Percentiles rank a stretch among this genome's conserved stretches.
Evolutionary conservation across 2,113 vertebrate genomes (phyloP).

Genomic region (Sylvilagus bachmani): DNA sequence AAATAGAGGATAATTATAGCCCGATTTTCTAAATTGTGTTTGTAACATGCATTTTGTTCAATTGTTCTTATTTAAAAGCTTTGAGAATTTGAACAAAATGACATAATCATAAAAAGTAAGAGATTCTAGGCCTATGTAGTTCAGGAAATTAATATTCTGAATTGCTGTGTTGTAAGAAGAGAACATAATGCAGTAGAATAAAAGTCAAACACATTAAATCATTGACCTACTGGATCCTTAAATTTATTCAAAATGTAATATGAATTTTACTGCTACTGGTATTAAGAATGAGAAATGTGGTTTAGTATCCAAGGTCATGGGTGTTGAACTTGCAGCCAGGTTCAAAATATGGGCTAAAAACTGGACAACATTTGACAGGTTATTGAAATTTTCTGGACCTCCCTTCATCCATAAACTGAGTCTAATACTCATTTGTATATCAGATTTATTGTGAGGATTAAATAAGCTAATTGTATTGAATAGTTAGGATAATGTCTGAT

Average conservation of each 20-base stretch:
- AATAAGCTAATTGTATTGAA: background rate
- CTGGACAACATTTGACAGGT: background rate
- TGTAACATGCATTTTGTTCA: background rate
- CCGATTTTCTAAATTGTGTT: constrained; percentile 5
- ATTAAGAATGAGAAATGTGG: background rate
- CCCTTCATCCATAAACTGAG: background rate
- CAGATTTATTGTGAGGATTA: background rate
- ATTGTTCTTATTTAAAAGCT: background rate
- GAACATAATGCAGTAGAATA: background rate
- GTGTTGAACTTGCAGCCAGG: background rate
- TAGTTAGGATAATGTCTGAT: background rate
- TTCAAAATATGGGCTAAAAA: background rate
- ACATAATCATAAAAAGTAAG: background rate
- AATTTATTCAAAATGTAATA: background rate
- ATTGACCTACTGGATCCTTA: background rate
- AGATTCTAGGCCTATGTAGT: background rate
- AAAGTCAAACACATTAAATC: background rate
- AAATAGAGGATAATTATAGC: background rate
- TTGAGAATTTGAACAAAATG: background rate
- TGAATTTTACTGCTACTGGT: background rate
- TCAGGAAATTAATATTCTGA: background rate
- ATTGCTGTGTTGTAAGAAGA: background rate
- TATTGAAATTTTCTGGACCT: background rate
- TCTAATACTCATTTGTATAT: background rate
- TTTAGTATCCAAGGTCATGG: background rate